These are phyloP conservation scores for Nebria ingens DNA, from an alignment of 1,140 invertebrate species.

Conservation along the genomic window DNA sequence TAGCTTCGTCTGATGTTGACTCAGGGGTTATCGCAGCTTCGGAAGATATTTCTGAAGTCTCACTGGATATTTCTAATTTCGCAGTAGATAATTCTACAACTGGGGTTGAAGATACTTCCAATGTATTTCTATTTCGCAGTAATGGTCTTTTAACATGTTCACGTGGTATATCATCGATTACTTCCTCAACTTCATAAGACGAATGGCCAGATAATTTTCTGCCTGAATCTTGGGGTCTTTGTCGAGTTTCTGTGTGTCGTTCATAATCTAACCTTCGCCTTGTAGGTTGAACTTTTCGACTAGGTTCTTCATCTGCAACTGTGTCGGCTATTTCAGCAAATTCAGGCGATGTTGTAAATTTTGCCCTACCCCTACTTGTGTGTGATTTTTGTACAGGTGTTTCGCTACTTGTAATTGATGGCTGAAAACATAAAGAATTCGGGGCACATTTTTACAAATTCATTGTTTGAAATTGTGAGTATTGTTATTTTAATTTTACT, in stretches of 20 bases:
- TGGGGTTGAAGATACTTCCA: conserved; percentile 13
- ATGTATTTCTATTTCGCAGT: conserved; percentile 18
- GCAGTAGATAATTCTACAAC: conserved; percentile 12
- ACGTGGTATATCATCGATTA: conserved; percentile 27
- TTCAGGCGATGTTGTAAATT: conserved; percentile 25
- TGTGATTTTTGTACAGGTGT: conserved; percentile 13
- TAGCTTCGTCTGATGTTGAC: conserved; percentile 2
- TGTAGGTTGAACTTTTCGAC: not conserved
- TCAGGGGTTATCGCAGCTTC: not conserved
- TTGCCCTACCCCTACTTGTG: conserved; percentile 25
- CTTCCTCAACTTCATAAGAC: conserved; percentile 29
- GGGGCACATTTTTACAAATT: too few relatives aligned
- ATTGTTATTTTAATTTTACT: too few relatives aligned
- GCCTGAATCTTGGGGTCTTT: conserved; percentile 11
- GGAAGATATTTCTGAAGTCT: not conserved
- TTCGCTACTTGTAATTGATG: too few relatives aligned
- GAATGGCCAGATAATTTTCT: not conserved
- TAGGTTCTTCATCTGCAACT: conserved; percentile 3
- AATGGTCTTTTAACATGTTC: conserved; percentile 18
- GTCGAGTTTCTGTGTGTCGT: conserved; percentile 11
- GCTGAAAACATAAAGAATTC: too few relatives aligned
- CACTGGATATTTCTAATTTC: not conserved
- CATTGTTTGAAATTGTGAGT: too few relatives aligned
- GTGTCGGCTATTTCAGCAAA: conserved; percentile 18
- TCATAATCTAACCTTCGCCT: conserved; percentile 3